Conservation (phyloP, 1,140 invertebrate genomes). For the Aphidius gifuensis region DNA sequence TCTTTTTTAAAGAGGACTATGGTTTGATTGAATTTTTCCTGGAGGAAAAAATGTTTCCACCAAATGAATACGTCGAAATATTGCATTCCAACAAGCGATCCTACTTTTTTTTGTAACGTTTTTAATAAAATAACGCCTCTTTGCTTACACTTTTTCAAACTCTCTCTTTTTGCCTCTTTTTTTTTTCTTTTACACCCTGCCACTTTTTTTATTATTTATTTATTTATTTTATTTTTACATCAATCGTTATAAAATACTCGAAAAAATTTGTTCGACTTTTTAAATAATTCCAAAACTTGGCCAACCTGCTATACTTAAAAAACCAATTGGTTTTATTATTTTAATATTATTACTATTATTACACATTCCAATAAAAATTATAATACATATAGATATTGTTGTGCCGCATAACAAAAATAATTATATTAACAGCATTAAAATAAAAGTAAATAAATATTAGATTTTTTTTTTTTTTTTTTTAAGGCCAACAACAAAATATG, state of each 20-base stretch:
- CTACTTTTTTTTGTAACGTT: slow-evolving; percentile 44
- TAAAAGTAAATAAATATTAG: too few species aligned
- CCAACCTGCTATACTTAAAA: background rate
- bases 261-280: slow-evolving; percentile 15
- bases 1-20: slow-evolving; percentile 32
- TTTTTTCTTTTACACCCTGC: slow-evolving; percentile 21
- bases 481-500: too few species aligned
- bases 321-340: too few species aligned
- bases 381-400: background rate
- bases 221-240: slow-evolving; percentile 4
- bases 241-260: slow-evolving; percentile 2
- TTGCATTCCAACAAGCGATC: slow-evolving; percentile 54
- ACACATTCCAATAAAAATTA: background rate
- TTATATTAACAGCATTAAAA: too few species aligned
- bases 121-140: slow-evolving; percentile 51
- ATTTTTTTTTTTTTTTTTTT: too few species aligned
- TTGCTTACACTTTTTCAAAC: slow-evolving; percentile 36
- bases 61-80: slow-evolving; percentile 58
- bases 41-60: slow-evolving; percentile 55
- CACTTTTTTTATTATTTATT: slow-evolving; percentile 10
- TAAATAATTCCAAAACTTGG: background rate
- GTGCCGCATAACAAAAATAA: too few species aligned
- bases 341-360: too few species aligned
- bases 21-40: slow-evolving; percentile 57
- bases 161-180: slow-evolving; percentile 22